Evolutionary conservation across 2,797 vertebrate species (phyloP).

Genomic region (Eidolon dupreanum): DNA sequence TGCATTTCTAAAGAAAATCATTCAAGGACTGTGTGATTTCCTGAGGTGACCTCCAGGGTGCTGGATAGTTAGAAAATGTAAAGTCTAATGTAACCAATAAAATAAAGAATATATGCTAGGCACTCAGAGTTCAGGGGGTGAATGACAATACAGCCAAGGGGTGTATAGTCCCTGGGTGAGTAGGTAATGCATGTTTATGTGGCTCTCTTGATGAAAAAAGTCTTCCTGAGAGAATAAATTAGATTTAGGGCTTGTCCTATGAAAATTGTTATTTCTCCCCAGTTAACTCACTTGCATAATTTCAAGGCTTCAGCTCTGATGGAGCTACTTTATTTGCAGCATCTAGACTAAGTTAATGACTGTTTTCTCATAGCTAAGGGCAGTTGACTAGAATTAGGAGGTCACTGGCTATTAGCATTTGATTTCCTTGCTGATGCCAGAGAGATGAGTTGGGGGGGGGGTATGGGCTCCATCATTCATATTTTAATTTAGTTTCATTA

Average conservation of each 20-base stretch:
- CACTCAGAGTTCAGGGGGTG: not conserved
- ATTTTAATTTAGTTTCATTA: constrained; percentile 67
- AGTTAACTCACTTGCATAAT: constrained; percentile 47
- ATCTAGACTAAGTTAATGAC: constrained; percentile 56
- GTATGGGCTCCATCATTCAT: not conserved
- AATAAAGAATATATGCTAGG: not conserved
- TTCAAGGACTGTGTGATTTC: constrained; percentile 31
- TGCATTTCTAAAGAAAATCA: constrained; percentile 58
- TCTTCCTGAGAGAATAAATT: constrained; percentile 29
- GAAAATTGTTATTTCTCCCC: constrained; percentile 7
- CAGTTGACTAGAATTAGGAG: constrained; percentile 60
- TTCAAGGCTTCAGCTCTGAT: constrained; percentile 21
- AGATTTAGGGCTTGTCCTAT: constrained; percentile 31
- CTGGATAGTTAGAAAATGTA: not conserved
- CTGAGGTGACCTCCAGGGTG: not conserved
- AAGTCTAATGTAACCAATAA: constrained; percentile 24
- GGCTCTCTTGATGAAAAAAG: not conserved
- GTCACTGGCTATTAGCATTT: constrained; percentile 62
- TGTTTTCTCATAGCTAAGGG: constrained; percentile 52
- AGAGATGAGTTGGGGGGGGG: not conserved
- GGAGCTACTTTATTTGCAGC: constrained; percentile 47
- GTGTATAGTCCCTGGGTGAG: not conserved
- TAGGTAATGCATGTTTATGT: not conserved
- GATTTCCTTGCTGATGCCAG: constrained; percentile 56
- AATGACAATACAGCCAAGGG: not conserved